Conservation (phyloP, 2,888 invertebrate species). For the Orthosia gracilis region DNA sequence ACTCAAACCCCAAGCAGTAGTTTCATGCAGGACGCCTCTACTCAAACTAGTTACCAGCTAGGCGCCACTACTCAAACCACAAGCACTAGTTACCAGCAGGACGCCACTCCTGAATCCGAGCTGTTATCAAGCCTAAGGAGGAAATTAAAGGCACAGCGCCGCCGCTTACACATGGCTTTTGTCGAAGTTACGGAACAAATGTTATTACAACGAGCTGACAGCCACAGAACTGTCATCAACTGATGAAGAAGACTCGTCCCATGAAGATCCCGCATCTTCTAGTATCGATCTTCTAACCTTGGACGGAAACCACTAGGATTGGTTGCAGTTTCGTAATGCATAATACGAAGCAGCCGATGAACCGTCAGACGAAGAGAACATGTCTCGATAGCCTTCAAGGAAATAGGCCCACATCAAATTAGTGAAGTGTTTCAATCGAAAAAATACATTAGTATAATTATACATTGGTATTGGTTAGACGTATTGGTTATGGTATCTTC, state of each 20-base stretch:
- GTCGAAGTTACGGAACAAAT: not conserved
- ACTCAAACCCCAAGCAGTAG: too few species aligned
- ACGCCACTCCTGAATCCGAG: not conserved
- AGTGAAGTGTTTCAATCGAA: too few species aligned
- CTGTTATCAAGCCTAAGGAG: not conserved
- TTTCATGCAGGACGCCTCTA: too few species aligned
- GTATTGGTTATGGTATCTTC: too few species aligned
- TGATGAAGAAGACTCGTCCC: not conserved
- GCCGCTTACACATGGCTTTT: not conserved
- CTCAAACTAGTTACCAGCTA: not conserved
- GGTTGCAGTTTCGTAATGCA: not conserved
- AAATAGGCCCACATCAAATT: not conserved
- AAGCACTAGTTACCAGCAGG: not conserved
- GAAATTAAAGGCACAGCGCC: not conserved
- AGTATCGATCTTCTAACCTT: not conserved
- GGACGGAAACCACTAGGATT: not conserved
- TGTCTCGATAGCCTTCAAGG: not conserved
- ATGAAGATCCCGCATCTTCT: not conserved
- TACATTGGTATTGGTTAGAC: too few species aligned
- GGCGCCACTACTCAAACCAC: too few species aligned
- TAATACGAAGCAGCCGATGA: not conserved
- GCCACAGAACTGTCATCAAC: slow-evolving; percentile 1
- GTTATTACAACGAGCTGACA: not conserved
- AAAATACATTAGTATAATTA: too few species aligned
- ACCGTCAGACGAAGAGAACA: not conserved